phyloP scores from a whole-genome alignment of 2,888 invertebrate genomes.

The Laothoe populi region DNA sequence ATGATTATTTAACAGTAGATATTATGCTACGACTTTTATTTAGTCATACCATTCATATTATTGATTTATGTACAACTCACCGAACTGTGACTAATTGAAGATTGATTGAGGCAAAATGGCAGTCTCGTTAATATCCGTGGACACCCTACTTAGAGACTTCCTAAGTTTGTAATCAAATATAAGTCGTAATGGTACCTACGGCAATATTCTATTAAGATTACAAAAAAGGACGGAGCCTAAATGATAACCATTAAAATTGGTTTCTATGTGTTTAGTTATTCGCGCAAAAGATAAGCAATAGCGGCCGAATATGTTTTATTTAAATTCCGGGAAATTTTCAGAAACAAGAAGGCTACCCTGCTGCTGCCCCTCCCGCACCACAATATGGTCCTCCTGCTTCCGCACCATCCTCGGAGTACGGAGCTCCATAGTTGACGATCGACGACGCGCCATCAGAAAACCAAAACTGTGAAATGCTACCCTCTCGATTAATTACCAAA shows the following conservation, averaged over 20 bases:
- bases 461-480: conserved; percentile 27
- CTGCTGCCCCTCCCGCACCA: conserved; percentile 66
- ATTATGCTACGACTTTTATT: too few species aligned
- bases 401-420: conserved; percentile 85
- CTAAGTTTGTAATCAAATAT: too few species aligned
- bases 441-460: conserved; percentile 45
- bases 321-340: too few species aligned
- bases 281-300: too few species aligned
- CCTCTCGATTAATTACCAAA: conserved; percentile 43
- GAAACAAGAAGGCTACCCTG: conserved; percentile 86
- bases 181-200: too few species aligned
- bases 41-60: not conserved
- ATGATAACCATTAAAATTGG: too few species aligned
- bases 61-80: conserved; percentile 4
- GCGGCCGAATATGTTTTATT: too few species aligned
- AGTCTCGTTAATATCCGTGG: not conserved
- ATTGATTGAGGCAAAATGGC: conserved; percentile 8
- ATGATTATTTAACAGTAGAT: not conserved
- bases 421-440: conserved; percentile 78
- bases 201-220: too few species aligned
- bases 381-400: conserved; percentile 80
- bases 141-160: not conserved
- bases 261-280: too few species aligned
- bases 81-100: not conserved
- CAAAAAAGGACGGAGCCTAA: too few species aligned